A percentile compares a stretch with the other conserved stretches of the same genome.
Evolutionary conservation across 2,113 vertebrate species (phyloP).

Genomic region (Notarius lentiginosus): DNA sequence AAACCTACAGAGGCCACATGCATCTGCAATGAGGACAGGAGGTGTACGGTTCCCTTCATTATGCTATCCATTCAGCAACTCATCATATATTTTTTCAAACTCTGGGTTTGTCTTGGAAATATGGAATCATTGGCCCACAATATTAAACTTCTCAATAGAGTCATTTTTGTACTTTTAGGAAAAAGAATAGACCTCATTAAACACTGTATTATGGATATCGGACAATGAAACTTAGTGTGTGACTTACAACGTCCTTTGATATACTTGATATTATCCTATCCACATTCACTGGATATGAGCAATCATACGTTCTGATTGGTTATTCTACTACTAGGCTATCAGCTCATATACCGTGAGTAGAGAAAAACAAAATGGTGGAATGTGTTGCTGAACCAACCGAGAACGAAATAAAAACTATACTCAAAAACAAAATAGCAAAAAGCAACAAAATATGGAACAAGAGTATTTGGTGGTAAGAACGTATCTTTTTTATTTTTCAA

Average conservation of each 20-base stretch:
- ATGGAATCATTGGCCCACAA: not conserved
- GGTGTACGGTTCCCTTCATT: slow-evolving; percentile 26
- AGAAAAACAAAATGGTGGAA: no score
- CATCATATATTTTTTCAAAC: not conserved
- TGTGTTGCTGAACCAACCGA: no score
- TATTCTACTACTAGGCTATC: no score
- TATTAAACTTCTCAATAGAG: not conserved
- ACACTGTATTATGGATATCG: not conserved
- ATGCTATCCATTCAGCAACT: not conserved
- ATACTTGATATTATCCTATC: not conserved
- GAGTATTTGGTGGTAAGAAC: no score
- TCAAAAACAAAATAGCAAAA: no score
- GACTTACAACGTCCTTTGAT: not conserved
- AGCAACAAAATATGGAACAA: no score
- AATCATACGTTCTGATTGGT: no score
- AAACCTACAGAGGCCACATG: slow-evolving; percentile 19
- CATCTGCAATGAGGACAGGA: slow-evolving; percentile 37
- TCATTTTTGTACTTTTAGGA: not conserved
- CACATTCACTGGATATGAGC: no score
- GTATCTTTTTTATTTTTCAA: no score
- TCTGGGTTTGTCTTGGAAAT: not conserved
- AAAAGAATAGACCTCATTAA: not conserved
- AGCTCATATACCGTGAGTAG: no score
- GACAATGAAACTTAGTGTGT: not conserved
- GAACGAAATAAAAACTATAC: no score